phyloP scores from a whole-genome alignment of 2,797 vertebrate species.

The Poecilia picta region DNA sequence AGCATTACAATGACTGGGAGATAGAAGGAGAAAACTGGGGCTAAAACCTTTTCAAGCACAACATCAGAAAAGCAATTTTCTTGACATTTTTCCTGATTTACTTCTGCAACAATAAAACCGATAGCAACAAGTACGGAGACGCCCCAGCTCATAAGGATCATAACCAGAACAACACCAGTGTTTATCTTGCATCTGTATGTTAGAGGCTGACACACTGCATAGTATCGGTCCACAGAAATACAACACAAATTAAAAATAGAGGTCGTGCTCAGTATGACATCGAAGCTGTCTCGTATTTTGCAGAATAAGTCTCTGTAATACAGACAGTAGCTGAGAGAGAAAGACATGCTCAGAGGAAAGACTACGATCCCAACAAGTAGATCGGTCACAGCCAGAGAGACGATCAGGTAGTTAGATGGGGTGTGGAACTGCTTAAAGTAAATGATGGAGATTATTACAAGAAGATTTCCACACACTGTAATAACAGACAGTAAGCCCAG shows the following conservation, averaged over 20 bases:
- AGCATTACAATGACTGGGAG: constrained; percentile 86
- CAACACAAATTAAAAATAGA: constrained; percentile 67
- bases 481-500: constrained; percentile 27
- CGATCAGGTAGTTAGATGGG: constrained; percentile 86
- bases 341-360: constrained; percentile 29
- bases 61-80: neutral
- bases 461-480: constrained; percentile 56
- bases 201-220: constrained; percentile 36
- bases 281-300: constrained; percentile 73
- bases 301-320: constrained; percentile 52
- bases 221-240: constrained; percentile 73
- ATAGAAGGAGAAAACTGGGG: constrained; percentile 70
- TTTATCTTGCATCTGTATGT: constrained; percentile 33
- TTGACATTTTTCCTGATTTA: constrained; percentile 71
- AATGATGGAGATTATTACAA: constrained; percentile 87
- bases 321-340: constrained; percentile 66
- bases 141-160: constrained; percentile 84
- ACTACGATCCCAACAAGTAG: constrained; percentile 32
- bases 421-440: constrained; percentile 91
- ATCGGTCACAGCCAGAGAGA: constrained; percentile 86
- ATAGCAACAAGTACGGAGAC: constrained; percentile 81
- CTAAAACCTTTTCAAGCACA: constrained; percentile 35
- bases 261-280: constrained; percentile 27
- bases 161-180: constrained; percentile 31
- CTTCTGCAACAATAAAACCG: constrained; percentile 78